These are phyloP conservation scores for Osmoderma eremita DNA, from an alignment of 2,888 invertebrate genomes.

Conservation along the genomic window DNA sequence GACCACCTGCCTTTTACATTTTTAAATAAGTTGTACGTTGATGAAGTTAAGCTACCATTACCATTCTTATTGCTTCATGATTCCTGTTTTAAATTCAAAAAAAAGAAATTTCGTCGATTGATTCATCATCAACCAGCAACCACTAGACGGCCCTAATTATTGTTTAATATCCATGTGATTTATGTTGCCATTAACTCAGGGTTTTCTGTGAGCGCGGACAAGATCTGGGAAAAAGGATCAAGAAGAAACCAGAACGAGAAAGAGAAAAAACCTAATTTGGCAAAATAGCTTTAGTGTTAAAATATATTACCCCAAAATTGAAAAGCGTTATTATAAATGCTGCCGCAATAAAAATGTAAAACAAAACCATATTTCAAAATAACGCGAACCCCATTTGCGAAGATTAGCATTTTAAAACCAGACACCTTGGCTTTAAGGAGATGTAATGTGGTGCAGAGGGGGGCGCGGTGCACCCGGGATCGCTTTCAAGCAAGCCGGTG, in stretches of 20 bases:
- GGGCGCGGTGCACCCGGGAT: constrained; percentile 42
- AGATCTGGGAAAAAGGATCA: constrained; percentile 17
- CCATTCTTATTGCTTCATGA: not conserved
- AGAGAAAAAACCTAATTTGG: constrained; percentile 36
- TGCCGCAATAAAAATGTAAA: constrained; percentile 66
- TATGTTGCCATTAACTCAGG: constrained; percentile 26
- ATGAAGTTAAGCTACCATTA: not conserved
- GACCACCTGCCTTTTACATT: constrained; percentile 12
- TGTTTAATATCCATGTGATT: constrained; percentile 25
- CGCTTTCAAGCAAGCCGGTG: no score
- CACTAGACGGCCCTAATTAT: constrained; percentile 10
- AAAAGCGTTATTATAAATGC: constrained; percentile 65
- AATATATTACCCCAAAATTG: constrained; percentile 56
- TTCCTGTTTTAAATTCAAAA: not conserved
- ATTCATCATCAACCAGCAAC: constrained; percentile 15
- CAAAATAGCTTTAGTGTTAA: constrained; percentile 40
- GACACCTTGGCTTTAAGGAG: constrained; percentile 65
- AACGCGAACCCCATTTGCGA: constrained; percentile 65
- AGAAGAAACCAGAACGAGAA: constrained; percentile 3
- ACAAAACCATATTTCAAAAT: constrained; percentile 66
- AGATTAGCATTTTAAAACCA: constrained; percentile 66
- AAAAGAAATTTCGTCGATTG: not conserved
- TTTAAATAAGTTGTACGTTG: constrained; percentile 10
- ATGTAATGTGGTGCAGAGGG: constrained; percentile 58
- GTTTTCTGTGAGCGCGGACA: not conserved